Base-by-base conservation (phyloP, 2,888 invertebrate genomes). In the Bombylius discolor region DNA sequence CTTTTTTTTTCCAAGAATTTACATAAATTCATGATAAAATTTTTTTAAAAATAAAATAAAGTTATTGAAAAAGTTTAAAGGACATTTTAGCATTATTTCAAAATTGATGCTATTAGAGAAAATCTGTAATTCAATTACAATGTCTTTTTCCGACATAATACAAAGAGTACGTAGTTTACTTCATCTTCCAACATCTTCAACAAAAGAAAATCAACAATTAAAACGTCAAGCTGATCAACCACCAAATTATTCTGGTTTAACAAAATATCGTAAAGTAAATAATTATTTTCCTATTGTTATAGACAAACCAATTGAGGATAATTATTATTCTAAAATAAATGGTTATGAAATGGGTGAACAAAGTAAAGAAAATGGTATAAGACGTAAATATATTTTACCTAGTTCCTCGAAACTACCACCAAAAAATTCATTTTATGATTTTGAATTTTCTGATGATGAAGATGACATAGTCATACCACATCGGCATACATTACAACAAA, bases 361-460 rank as follows among this genome's bases (percentile, higher is more conserved):
- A 45, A 14, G 6, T 44, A 9, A 5, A 45, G 45, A n/a, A 7
- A 6, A 6, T 5, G 5, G 45, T 14, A 23, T 23, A 23, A 23
- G 23, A 23, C 23, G 23, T 23, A 23, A 23, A 23, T 23, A 23
- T 23, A 23, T 23, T 23, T 23, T 23, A 23, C 23, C 23, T 23
- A 23, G 23, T 14, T 3, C n/a, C 45, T 44, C 13, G 23, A 6
- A 50, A 36, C 5, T 23, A 9, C 51, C 5, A 9, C 32, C 4
- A 39, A 23, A 31, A 23, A 14, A 31, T 8, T 8, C 39, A 13
- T 61, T 58, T 55, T 62, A 64, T 51, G 60, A 60, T 23, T 58
- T 70, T 32, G 72, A 73, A 58, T 65, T 69, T 33, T 72, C 71
- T 5, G 73, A 73, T 56, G 68, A 70, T 13, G 72, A 72, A 8